Evolutionary conservation across 2,888 invertebrate species (phyloP).

Genomic region (Chymomyza fuscimana): DNA sequence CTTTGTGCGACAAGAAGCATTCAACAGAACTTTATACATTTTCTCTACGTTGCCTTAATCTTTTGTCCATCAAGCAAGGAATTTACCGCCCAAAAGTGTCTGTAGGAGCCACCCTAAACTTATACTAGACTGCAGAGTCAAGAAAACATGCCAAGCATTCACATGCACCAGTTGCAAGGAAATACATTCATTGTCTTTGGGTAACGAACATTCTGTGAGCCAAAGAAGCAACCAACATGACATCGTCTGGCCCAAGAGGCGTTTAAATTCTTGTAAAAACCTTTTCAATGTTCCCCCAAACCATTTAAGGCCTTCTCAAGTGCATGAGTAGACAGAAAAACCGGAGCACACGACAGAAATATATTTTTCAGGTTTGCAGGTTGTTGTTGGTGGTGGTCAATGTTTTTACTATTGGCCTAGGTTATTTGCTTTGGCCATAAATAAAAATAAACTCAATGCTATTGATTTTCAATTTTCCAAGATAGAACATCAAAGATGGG

Average conservation of each 20-base stretch:
- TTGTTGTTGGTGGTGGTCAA: conserved; percentile 16
- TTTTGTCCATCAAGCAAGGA: too few relatives aligned
- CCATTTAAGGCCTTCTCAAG: conserved; percentile 31
- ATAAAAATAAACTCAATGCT: not conserved
- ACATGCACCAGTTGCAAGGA: not conserved
- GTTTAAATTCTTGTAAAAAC: conserved; percentile 34
- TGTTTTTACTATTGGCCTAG: conserved; percentile 35
- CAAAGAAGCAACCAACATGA: not conserved
- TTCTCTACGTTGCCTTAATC: too few relatives aligned
- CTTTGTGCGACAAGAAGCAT: too few relatives aligned
- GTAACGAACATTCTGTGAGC: not conserved
- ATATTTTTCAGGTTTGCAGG: conserved; percentile 14
- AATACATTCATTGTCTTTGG: not conserved
- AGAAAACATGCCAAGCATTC: not conserved
- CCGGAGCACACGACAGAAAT: conserved; percentile 14
- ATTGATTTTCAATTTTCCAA: conserved; percentile 30
- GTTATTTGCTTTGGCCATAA: conserved; percentile 12
- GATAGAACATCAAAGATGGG: not conserved
- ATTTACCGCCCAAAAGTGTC: not conserved
- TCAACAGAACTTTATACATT: too few relatives aligned
- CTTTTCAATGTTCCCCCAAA: conserved; percentile 20
- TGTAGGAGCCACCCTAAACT: not conserved
- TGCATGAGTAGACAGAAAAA: conserved; percentile 50
- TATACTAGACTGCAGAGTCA: not conserved
- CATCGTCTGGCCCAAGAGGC: conserved; percentile 36